phyloP scores from a whole-genome alignment of 2,113 vertebrate genomes.

The Phyllopteryx taeniolatus region DNA sequence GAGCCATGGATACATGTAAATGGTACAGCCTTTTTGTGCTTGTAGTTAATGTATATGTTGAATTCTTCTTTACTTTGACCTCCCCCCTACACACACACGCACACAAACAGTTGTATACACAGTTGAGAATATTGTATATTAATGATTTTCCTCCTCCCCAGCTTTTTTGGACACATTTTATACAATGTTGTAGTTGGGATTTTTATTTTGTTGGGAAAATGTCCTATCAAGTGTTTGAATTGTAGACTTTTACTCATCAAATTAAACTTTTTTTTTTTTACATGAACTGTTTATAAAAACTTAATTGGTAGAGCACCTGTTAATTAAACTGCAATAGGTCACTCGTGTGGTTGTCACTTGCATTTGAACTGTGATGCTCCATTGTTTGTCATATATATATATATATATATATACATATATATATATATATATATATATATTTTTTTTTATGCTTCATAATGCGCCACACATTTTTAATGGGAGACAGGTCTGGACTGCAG shows the following conservation, averaged over 20 bases:
- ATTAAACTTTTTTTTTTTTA: neutral
- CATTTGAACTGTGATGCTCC: neutral
- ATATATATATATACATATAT: no score
- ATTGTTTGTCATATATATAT: neutral
- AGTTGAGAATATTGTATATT: neutral
- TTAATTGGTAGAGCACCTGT: neutral
- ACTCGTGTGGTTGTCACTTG: neutral
- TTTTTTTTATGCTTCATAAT: no score
- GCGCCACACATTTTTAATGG: no score
- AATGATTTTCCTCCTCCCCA: neutral
- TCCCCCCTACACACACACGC: neutral
- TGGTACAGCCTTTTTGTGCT: constrained; percentile 33
- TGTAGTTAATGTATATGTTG: constrained; percentile 18
- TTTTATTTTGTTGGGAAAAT: neutral
- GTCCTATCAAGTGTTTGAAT: neutral
- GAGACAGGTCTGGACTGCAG: no score
- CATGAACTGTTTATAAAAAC: neutral
- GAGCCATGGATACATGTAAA: constrained; percentile 38
- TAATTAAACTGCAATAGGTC: neutral
- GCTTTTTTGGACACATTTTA: constrained; percentile 6
- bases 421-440: no score
- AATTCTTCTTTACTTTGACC: constrained; percentile 22
- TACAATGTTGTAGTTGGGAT: neutral
- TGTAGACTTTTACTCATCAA: neutral
- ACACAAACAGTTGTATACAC: neutral